phyloP scores from a whole-genome alignment of 1,140 invertebrate species.

The Cherax destructor region DNA sequence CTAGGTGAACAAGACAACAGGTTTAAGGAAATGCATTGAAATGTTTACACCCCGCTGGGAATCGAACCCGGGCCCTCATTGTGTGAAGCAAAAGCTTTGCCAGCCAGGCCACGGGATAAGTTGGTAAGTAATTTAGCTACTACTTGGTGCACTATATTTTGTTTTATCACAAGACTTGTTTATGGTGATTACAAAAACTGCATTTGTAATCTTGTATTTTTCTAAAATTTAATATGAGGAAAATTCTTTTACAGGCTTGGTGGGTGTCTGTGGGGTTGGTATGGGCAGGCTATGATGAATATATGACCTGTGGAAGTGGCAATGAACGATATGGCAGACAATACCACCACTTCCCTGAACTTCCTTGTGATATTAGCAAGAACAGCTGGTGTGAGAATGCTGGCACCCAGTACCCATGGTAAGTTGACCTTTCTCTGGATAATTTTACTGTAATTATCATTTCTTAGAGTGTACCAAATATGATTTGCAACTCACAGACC shows the following conservation, averaged over 20 bases:
- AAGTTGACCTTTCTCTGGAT: neutral
- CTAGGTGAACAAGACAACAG: no score
- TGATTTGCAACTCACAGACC: no score
- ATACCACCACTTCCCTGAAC: constrained; percentile 70
- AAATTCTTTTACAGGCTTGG: constrained; percentile 34
- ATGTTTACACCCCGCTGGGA: no score
- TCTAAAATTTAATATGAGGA: neutral
- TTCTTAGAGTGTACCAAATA: no score
- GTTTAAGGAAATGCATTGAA: no score
- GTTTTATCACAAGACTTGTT: no score
- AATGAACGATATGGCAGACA: constrained; percentile 26
- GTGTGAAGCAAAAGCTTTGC: no score
- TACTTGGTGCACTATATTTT: no score
- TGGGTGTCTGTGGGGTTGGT: constrained; percentile 45
- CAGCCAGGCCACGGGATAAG: no score
- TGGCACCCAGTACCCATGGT: constrained; percentile 74
- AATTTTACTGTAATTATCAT: neutral
- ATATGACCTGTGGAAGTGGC: constrained; percentile 53
- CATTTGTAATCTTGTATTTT: neutral
- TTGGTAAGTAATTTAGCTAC: no score
- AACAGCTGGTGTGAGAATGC: constrained; percentile 72
- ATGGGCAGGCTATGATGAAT: constrained; percentile 51
- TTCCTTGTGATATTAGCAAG: constrained; percentile 74
- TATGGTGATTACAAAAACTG: no score
- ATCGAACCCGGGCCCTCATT: no score